Evolutionary conservation across 2,113 vertebrate species (phyloP).

Genomic region (Megaceryle torquata): DNA sequence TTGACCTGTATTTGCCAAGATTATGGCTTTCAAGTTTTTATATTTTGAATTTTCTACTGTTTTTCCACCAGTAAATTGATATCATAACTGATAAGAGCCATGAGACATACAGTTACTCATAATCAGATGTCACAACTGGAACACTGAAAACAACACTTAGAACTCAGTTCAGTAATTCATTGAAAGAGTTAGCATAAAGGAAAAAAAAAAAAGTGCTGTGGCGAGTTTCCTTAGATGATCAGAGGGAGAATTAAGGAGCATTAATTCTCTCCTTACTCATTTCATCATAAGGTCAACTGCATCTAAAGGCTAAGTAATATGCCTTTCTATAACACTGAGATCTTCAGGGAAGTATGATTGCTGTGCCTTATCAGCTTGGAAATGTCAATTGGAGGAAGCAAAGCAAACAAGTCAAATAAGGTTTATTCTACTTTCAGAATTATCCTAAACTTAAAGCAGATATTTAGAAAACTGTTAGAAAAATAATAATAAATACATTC

Average conservation of each 20-base stretch:
- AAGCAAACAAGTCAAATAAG: neutral
- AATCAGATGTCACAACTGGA: neutral
- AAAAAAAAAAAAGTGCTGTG: neutral
- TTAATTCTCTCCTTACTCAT: neutral
- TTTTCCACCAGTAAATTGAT: neutral
- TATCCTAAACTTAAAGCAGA: neutral
- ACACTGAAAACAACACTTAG: neutral
- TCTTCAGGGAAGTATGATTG: neutral
- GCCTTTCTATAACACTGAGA: neutral
- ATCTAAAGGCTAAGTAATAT: constrained; percentile 1
- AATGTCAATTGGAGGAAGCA: neutral
- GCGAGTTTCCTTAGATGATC: neutral
- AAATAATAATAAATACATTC: neutral
- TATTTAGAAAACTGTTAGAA: neutral
- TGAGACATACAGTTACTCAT: neutral
- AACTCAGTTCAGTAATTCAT: neutral
- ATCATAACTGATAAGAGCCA: neutral
- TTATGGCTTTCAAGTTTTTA: neutral
- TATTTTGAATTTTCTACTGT: neutral
- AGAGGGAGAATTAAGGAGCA: neutral
- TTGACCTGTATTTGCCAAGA: neutral
- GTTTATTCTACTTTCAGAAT: neutral
- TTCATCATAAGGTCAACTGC: neutral
- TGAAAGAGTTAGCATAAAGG: neutral
- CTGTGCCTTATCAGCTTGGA: neutral